Evolutionary conservation across 2,113 vertebrate species (phyloP).

Genomic region (Miniopterus natalensis): DNA sequence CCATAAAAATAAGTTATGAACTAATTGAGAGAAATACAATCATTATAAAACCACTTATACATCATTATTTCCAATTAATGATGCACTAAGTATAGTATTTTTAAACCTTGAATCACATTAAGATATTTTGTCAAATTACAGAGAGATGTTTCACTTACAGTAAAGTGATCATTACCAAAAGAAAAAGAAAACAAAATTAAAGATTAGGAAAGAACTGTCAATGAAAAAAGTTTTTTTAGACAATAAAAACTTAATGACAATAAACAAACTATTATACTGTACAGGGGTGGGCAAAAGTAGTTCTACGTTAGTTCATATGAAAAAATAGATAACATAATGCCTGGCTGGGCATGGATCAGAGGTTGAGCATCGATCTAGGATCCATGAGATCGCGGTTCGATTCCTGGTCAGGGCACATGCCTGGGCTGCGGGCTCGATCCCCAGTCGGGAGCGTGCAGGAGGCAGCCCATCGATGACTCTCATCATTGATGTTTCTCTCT

Average conservation of each 20-base stretch:
- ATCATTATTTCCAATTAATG: conserved; percentile 23
- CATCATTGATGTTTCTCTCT: no score
- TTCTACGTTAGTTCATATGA: not conserved
- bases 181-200: not conserved
- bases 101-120: not conserved
- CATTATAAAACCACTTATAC: conserved; percentile 21
- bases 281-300: not conserved
- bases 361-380: no score
- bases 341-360: no score
- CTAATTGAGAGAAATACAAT: not conserved
- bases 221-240: not conserved
- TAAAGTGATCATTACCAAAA: conserved; percentile 34
- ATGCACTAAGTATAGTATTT: conserved; percentile 5
- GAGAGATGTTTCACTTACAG: not conserved
- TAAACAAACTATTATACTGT: not conserved
- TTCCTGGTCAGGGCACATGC: no score
- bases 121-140: conserved; percentile 22
- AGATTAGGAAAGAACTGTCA: not conserved
- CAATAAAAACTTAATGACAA: conserved; percentile 35
- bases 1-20: conserved; percentile 15
- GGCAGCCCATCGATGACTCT: no score
- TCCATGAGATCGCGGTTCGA: no score
- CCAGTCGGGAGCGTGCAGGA: no score
- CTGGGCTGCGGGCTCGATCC: no score
- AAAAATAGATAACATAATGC: no score